phyloP scores from a whole-genome alignment of 2,113 vertebrate species.

The Vicugna pacos region DNA sequence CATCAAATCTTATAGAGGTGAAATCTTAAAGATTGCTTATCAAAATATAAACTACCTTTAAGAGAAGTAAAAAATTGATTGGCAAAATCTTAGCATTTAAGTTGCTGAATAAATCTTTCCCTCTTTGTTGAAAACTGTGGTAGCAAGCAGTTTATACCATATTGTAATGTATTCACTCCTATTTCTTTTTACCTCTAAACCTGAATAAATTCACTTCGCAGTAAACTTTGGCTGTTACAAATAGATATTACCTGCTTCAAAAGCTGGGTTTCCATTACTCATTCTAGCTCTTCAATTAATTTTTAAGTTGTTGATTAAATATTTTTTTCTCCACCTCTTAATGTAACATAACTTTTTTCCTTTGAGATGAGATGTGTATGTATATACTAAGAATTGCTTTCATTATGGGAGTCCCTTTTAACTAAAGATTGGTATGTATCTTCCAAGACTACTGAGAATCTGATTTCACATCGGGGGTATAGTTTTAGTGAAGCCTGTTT shows the following conservation, averaged over 20 bases:
- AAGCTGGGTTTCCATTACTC: slow-evolving; percentile 19
- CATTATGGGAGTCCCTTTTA: background rate
- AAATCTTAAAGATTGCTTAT: slow-evolving; percentile 48
- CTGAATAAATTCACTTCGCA: background rate
- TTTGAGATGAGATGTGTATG: background rate
- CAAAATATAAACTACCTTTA: slow-evolving; percentile 39
- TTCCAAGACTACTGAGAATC: background rate
- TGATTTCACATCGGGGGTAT: background rate
- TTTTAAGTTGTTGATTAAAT: slow-evolving; percentile 52
- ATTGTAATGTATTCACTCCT: background rate
- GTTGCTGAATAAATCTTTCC: background rate
- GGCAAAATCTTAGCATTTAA: slow-evolving; percentile 30
- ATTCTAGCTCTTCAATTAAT: slow-evolving; percentile 23
- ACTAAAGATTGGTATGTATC: background rate
- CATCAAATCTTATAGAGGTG: background rate
- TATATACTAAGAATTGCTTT: slow-evolving; percentile 26
- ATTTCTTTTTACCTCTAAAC: slow-evolving; percentile 44
- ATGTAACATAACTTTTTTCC: background rate
- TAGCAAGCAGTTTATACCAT: background rate
- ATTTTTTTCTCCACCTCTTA: background rate
- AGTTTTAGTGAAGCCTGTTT: slow-evolving; percentile 1
- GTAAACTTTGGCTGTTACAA: background rate
- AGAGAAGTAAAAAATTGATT: background rate
- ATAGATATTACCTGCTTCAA: background rate
- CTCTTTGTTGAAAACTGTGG: slow-evolving; percentile 3